Base-by-base conservation (phyloP, 1,140 invertebrate genomes). In the Cataglyphis hispanica region DNA sequence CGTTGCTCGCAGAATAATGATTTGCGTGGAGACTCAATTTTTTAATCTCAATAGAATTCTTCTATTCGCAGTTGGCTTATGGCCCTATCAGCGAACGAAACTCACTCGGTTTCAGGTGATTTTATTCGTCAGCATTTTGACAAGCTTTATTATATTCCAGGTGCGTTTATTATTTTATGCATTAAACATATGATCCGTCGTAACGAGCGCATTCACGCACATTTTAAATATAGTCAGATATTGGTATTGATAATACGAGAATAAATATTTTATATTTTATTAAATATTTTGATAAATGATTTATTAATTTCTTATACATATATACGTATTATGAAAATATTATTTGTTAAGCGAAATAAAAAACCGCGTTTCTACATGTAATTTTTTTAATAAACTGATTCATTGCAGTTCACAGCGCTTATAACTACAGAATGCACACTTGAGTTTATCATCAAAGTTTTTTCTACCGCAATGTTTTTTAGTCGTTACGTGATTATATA, bases 61-160 rank as follows among this genome's bases (percentile, higher is more conserved):
- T 46, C 13, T 77, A 11, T 6, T 61, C 0, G 8, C 37, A 6
- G 0, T 76, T 7, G 74, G 58, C 7, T 61, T 76, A 13, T 76
- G 74, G 75, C 75, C 40, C 3, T 64, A 64, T 50, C 1, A 77
- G 2, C 25, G 13, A 64, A 34, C 75, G 6, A 50, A 8, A 77
- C 7, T 77, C 6, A 2, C 13, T 50, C 19, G 27, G 5, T 1
- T 61, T 22, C 37, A 76, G 16, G 0, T n/a, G 13, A 4, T 19
- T 0, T 40, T 76, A 1, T 11, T 27, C 4, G 64, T 27, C 6
- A 13, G 1, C 22, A 46, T 64, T 13, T 37, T 77, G 3, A 19
- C 4, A 1, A 50, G 37, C 7, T 13, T 2, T 43, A 19, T 60
- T 77, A n/a, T 64, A 63, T 63, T 34, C 11, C 75, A 77, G 40